Evolutionary conservation across 2,797 vertebrate species (phyloP).

Genomic region (Urocyon cinereoargenteus): DNA sequence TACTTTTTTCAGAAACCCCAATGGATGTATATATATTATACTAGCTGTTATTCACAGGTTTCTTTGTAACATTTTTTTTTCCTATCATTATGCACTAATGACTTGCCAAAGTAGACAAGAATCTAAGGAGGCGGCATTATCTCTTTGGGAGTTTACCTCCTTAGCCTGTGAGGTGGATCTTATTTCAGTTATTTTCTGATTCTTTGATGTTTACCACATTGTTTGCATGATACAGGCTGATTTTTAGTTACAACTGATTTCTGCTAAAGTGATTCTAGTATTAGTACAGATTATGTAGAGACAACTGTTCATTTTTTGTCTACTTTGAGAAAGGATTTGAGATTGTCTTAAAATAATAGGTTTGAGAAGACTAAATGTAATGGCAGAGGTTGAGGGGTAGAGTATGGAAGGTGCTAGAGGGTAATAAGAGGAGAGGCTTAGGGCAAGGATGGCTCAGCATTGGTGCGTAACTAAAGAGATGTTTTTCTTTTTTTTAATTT

Average conservation of each 20-base stretch:
- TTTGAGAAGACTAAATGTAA: not conserved
- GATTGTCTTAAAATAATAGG: not conserved
- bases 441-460: not conserved
- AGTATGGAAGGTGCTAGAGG: not conserved
- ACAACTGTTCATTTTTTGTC: not conserved
- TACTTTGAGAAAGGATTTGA: not conserved
- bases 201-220: not conserved
- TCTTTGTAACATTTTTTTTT: not conserved
- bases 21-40: not conserved
- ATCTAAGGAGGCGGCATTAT: not conserved
- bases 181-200: not conserved
- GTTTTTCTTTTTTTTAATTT: not conserved
- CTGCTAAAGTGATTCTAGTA: not conserved
- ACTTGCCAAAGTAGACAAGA: not conserved
- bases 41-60: not conserved
- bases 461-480: not conserved
- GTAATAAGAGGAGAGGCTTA: not conserved
- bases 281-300: not conserved
- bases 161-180: not conserved
- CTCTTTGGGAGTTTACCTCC: not conserved
- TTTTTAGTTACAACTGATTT: conserved; percentile 31
- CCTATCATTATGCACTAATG: not conserved
- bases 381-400: not conserved
- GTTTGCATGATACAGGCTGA: not conserved
- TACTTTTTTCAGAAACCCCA: not conserved